Percentiles rank a stretch among this genome's conserved stretches.
Conservation (phyloP, 1,140 invertebrate genomes). For the Saxidomus purpurata region DNA sequence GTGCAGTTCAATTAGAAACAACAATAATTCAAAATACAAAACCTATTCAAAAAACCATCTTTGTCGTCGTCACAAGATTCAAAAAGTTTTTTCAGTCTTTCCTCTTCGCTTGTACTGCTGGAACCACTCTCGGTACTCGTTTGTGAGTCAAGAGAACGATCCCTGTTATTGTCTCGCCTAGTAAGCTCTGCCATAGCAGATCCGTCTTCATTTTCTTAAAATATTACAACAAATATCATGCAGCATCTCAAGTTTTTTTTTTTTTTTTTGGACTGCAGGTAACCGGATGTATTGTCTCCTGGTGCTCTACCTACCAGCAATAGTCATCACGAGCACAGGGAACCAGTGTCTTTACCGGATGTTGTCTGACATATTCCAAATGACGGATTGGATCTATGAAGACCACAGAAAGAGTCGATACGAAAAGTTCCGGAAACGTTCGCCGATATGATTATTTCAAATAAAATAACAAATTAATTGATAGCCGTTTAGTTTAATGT, state of each 20-base stretch:
- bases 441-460: too few species aligned
- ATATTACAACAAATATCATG: neutral
- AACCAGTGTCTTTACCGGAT: slow-evolving; percentile 5
- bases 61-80: slow-evolving; percentile 91
- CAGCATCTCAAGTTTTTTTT: slow-evolving; percentile 23
- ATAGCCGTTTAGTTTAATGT: too few species aligned
- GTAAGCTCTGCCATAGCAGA: slow-evolving; percentile 32
- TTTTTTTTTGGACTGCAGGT: slow-evolving; percentile 46
- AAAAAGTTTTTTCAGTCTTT: slow-evolving; percentile 90
- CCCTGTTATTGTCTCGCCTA: neutral
- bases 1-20: too few species aligned
- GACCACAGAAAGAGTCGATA: too few species aligned
- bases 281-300: slow-evolving; percentile 7
- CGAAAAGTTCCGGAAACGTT: too few species aligned
- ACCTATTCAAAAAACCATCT: slow-evolving; percentile 87
- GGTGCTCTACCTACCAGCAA: neutral
- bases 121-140: slow-evolving; percentile 81
- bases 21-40: neutral
- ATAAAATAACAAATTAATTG: too few species aligned
- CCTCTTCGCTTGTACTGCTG: slow-evolving; percentile 89
- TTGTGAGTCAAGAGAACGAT: slow-evolving; percentile 46
- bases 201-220: slow-evolving; percentile 30
- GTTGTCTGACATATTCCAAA: slow-evolving; percentile 8
- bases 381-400: neutral
- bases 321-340: neutral